Base-by-base conservation (phyloP, 1,140 invertebrate species). In the Drosophila repleta region DNA sequence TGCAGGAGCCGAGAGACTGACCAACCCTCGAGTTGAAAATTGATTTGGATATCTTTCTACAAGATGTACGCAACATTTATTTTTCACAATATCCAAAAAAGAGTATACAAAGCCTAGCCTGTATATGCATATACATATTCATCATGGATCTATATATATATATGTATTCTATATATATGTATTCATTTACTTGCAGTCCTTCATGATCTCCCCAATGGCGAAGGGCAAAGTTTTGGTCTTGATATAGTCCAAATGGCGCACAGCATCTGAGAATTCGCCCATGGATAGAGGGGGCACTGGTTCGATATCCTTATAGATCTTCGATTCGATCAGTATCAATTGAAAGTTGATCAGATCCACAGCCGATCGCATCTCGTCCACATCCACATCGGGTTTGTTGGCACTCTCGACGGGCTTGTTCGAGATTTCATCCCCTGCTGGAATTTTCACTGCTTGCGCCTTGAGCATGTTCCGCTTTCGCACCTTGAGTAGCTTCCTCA, bases 1-100 rank as follows among this genome's bases (percentile, higher is more conserved):
- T 88, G 82, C 83, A 79, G 82, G 71, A 37, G 35, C 2, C 4
- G 24, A 24, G 24, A 24, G 82, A 87, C 72, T 87, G 83, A 79
- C 83, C 82, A 88, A 79, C 83, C 79, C 82, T 76, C 62, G 32
- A 69, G 57, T 77, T 56, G 61, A 35, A n/a, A 87, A 89, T 83
- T 83, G 83, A 87, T 79, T 79, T 78, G 69, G 72, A 35, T 67
- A 83, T 69, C 62, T 51, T 48, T 55, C 58, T 74, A 55, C 68
- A 48, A 78, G 79, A 63, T 69, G 76, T 65, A 76, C 63, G 69
- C 73, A 76, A 62, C 52, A 69, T 76, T 63, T 77, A 76, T 76
- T 71, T 53, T 46, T 39, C 74, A 8, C 5, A 55, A 24, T 2
- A 21, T 7, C 7, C 3, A 43, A 17, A 0, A 6, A 0, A 43